phyloP scores from a whole-genome alignment of 2,797 vertebrate genomes.

The Tinamus major region DNA sequence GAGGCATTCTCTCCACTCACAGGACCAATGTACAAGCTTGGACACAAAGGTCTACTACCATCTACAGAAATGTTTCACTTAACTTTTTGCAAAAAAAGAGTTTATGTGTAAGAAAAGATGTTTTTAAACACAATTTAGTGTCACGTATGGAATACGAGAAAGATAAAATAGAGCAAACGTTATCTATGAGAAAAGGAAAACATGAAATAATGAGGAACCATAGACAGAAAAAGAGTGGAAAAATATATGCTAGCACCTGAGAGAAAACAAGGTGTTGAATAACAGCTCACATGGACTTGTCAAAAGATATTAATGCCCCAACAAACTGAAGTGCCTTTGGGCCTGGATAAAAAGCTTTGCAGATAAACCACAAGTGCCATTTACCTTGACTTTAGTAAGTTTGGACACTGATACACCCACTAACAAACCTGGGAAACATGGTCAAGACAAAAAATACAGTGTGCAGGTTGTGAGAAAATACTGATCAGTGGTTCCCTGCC shows the following conservation, averaged over 20 bases:
- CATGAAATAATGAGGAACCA: background rate
- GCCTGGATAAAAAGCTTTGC: conserved; percentile 45
- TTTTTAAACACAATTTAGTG: background rate
- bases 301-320: conserved; percentile 39
- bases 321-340: conserved; percentile 47
- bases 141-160: background rate
- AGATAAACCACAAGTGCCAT: conserved; percentile 39
- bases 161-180: background rate
- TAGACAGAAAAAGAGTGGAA: background rate
- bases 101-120: background rate
- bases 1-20: background rate
- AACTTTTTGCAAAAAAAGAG: background rate
- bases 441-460: background rate
- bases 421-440: background rate
- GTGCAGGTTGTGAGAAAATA: background rate
- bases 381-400: conserved; percentile 27
- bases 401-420: background rate
- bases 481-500: background rate
- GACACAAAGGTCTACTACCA: background rate
- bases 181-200: background rate
- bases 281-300: conserved; percentile 50
- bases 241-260: conserved; percentile 53
- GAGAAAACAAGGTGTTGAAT: conserved; percentile 45
- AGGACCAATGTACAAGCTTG: background rate
- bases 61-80: background rate